phyloP scores from a whole-genome alignment of 1,140 invertebrate species.

The Drosophila murphyi region DNA sequence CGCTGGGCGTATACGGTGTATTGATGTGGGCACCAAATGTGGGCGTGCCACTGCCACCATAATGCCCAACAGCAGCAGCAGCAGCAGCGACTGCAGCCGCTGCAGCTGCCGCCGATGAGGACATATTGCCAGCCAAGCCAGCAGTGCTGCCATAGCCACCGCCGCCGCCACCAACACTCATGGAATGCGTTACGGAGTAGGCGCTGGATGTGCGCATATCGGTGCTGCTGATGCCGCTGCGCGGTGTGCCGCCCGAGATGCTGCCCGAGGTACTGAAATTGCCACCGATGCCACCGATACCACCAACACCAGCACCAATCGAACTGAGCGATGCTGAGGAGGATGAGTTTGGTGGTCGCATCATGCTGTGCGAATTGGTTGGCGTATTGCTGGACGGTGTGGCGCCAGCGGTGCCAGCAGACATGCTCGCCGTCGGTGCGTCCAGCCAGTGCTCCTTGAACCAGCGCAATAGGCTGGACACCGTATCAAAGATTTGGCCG shows the following conservation, averaged over 20 bases:
- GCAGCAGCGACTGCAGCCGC: slow-evolving; percentile 52
- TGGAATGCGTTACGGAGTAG: slow-evolving; percentile 90
- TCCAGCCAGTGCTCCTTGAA: slow-evolving; percentile 99
- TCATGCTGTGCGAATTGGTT: slow-evolving; percentile 41
- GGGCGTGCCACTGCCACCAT: slow-evolving; percentile 86
- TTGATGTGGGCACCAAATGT: slow-evolving; percentile 85
- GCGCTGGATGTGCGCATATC: slow-evolving; percentile 54
- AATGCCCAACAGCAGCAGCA: slow-evolving; percentile 78
- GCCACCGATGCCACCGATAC: slow-evolving; percentile 78
- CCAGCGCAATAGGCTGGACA: slow-evolving; percentile 95
- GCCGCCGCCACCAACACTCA: slow-evolving; percentile 85
- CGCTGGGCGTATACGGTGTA: slow-evolving; percentile 94
- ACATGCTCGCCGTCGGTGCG: slow-evolving; percentile 90
- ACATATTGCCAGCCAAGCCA: slow-evolving; percentile 84
- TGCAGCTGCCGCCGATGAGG: slow-evolving; percentile 86
- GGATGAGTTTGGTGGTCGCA: slow-evolving; percentile 44
- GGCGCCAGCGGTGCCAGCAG: slow-evolving; percentile 87
- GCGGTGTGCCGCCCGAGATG: slow-evolving; percentile 55
- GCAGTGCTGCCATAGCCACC: slow-evolving; percentile 83
- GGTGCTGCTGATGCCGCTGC: slow-evolving; percentile 60
- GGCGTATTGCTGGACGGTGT: slow-evolving; percentile 87
- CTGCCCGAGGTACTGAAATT: slow-evolving; percentile 50
- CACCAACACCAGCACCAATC: not conserved
- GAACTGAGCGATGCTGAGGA: slow-evolving; percentile 12
- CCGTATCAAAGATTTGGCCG: slow-evolving; percentile 93